Conservation (phyloP, 1,140 invertebrate species). For the Ylistrum balloti region DNA sequence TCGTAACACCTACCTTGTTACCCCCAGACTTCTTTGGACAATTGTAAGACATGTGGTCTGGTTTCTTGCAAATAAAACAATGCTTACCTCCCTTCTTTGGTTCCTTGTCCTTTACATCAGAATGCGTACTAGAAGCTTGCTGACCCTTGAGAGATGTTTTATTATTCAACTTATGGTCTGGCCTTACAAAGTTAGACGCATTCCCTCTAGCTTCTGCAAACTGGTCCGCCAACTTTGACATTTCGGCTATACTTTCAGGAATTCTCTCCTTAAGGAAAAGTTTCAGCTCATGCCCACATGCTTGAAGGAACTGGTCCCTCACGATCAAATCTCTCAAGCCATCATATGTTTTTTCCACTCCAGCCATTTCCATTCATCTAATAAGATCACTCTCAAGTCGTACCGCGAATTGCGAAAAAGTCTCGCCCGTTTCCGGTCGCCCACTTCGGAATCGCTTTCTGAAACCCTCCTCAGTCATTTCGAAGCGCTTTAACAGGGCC, state of each 20-base stretch:
- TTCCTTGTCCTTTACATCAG: no score
- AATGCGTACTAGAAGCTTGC: no score
- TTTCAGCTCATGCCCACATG: constrained; percentile 49
- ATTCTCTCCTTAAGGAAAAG: constrained; percentile 55
- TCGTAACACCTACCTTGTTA: no score
- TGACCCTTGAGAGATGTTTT: no score
- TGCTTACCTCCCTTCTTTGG: no score
- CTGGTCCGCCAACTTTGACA: constrained; percentile 56
- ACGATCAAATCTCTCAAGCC: constrained; percentile 51
- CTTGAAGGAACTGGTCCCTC: constrained; percentile 54
- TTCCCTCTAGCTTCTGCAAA: constrained; percentile 52
- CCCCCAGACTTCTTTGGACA: no score
- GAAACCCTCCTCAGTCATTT: constrained; percentile 63
- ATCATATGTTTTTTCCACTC: constrained; percentile 31
- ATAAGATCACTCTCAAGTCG: constrained; percentile 55
- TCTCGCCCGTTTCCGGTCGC: constrained; percentile 57
- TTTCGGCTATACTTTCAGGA: constrained; percentile 47
- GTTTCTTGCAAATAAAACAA: no score
- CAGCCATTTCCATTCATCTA: constrained; percentile 53
- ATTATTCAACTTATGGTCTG: no score
- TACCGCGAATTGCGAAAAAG: constrained; percentile 54
- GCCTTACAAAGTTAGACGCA: no score
- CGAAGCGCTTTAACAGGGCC: constrained; percentile 59
- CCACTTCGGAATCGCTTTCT: constrained; percentile 45
- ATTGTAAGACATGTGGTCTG: no score